phyloP scores from a whole-genome alignment of 2,113 vertebrate species.

The Proteles cristata region DNA sequence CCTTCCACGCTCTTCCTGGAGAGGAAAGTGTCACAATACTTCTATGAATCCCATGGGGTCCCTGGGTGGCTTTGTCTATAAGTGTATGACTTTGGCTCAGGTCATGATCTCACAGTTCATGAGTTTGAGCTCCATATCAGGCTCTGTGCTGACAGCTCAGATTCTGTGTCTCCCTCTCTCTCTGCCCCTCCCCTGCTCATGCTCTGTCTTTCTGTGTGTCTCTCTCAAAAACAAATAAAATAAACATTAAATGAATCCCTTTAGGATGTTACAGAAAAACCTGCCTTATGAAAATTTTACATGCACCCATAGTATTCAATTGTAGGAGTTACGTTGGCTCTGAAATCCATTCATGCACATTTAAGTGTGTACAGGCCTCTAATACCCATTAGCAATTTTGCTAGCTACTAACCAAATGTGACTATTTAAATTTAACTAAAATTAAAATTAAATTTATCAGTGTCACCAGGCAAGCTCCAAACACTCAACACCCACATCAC shows the following conservation, averaged over 20 bases:
- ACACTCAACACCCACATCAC: neutral
- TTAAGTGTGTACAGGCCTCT: neutral
- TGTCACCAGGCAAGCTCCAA: neutral
- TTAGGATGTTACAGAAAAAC: neutral
- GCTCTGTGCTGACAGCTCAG: too few species aligned
- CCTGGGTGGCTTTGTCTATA: too few species aligned
- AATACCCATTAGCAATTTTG: neutral
- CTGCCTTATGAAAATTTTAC: neutral
- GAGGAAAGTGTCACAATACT: neutral
- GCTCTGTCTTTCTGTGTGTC: too few species aligned
- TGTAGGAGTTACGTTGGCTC: neutral
- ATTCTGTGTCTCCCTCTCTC: too few species aligned
- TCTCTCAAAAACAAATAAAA: too few species aligned
- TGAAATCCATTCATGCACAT: neutral
- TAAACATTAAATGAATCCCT: neutral
- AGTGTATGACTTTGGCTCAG: too few species aligned
- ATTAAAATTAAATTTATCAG: neutral
- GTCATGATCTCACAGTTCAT: too few species aligned
- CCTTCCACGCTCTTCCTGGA: neutral
- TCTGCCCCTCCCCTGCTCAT: too few species aligned
- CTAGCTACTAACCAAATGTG: neutral
- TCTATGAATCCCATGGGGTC: neutral
- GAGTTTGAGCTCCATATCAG: too few species aligned
- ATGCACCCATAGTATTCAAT: neutral
- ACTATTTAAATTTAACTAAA: conserved; percentile 3